Conservation (phyloP, 1,140 invertebrate genomes). For the Epicauta chinensis region DNA sequence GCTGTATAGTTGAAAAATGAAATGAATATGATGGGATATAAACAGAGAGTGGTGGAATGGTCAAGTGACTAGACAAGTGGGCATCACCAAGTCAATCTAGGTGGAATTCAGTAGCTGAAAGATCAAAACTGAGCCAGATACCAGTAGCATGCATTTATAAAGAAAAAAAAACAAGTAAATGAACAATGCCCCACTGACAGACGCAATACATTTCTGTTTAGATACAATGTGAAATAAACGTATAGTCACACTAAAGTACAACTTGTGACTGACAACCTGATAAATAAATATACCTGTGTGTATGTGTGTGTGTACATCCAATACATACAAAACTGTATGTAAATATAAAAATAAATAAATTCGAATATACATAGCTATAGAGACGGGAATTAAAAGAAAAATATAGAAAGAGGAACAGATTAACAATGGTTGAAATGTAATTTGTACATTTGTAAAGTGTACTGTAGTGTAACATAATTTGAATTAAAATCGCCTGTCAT, state of each 20-base stretch:
- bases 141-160: slow-evolving; percentile 21
- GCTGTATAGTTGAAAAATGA: no score
- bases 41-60: neutral
- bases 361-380: slow-evolving; percentile 7
- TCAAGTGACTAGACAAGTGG: slow-evolving; percentile 12
- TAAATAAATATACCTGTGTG: slow-evolving; percentile 18
- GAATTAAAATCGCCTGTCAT: slow-evolving; percentile 29
- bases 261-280: slow-evolving; percentile 20
- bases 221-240: slow-evolving; percentile 23
- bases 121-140: slow-evolving; percentile 12
- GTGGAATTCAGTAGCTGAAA: slow-evolving; percentile 16
- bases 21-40: no score
- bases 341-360: slow-evolving; percentile 13
- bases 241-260: slow-evolving; percentile 26
- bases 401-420: slow-evolving; percentile 16
- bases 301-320: neutral
- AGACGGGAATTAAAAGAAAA: slow-evolving; percentile 17
- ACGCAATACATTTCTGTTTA: slow-evolving; percentile 17
- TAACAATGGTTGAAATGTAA: slow-evolving; percentile 28
- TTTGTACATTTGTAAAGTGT: slow-evolving; percentile 27
- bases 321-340: neutral
- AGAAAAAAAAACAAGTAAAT: no score
- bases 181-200: slow-evolving; percentile 23
- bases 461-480: slow-evolving; percentile 21
- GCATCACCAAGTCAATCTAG: slow-evolving; percentile 15